These are phyloP conservation scores for Hemitrygon akajei DNA, from an alignment of 2,797 vertebrate genomes.

Conservation along the genomic window DNA sequence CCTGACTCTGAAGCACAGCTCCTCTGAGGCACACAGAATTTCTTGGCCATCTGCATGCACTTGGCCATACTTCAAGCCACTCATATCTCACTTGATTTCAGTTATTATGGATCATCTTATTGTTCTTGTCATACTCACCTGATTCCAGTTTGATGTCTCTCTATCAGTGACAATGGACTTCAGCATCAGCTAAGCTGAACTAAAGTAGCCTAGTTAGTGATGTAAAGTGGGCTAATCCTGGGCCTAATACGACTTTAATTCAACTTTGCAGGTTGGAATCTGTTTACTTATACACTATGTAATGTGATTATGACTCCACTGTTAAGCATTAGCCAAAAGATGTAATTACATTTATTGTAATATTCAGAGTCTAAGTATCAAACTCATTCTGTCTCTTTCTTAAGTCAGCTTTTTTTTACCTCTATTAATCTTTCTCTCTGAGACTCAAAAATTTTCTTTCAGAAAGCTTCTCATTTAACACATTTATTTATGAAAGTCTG, in stretches of 20 bases:
- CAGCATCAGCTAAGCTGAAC: not conserved
- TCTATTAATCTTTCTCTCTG: not conserved
- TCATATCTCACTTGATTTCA: not conserved
- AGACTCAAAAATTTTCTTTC: not conserved
- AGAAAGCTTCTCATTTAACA: not conserved
- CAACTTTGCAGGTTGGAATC: not conserved
- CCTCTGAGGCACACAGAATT: not conserved
- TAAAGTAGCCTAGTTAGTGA: not conserved
- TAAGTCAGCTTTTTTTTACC: not conserved
- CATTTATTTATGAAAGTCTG: not conserved
- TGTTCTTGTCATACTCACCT: not conserved
- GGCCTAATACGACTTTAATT: not conserved
- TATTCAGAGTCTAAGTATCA: not conserved
- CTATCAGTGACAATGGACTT: not conserved
- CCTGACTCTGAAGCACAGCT: not conserved
- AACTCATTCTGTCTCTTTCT: not conserved
- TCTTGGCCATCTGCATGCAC: not conserved
- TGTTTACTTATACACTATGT: not conserved
- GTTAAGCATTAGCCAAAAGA: not conserved
- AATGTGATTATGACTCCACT: not conserved
- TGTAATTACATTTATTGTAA: not conserved
- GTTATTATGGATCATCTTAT: not conserved
- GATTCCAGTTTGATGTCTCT: not conserved
- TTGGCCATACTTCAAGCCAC: not conserved
- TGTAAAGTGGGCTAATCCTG: too few species aligned